phyloP scores from a whole-genome alignment of 2,888 invertebrate species.

The Tricholauxania praeusta region DNA sequence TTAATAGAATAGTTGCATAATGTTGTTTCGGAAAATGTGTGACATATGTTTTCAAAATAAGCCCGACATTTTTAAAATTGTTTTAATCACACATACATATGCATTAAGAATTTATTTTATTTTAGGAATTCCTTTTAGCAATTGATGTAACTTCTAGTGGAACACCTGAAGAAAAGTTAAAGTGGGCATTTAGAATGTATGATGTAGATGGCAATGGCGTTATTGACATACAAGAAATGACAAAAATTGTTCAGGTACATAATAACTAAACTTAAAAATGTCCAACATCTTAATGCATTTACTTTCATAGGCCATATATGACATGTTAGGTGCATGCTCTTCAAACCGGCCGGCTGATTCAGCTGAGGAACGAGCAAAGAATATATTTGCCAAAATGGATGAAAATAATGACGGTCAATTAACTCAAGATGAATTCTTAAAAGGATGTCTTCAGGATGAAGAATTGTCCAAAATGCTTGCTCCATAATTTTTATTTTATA shows the following conservation, averaged over 20 bases:
- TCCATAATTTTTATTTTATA: constrained; percentile 75
- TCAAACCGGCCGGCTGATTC: constrained; percentile 95
- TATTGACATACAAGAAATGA: constrained; percentile 99
- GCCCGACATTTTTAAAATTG: background rate
- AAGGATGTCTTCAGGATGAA: constrained; percentile 97
- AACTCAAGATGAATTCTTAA: constrained; percentile 97
- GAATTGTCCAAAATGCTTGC: constrained; percentile 95
- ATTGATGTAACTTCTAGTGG: constrained; percentile 98
- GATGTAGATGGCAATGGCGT: constrained; percentile 98
- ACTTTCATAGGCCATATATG: constrained; percentile 91
- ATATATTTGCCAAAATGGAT: constrained; percentile 99
- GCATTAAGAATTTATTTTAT: background rate
- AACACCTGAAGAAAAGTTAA: constrained; percentile 96
- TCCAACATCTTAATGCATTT: background rate
- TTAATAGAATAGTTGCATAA: too few relatives aligned
- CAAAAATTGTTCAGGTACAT: constrained; percentile 95
- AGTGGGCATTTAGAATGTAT: constrained; percentile 99
- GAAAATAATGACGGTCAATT: constrained; percentile 98
- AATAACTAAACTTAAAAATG: background rate
- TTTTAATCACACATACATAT: background rate
- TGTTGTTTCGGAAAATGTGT: too few relatives aligned
- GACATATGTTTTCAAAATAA: too few relatives aligned
- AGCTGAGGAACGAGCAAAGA: constrained; percentile 97
- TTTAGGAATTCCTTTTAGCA: constrained; percentile 94
- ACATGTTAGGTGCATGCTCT: constrained; percentile 98